Percentiles rank a stretch among this genome's conserved stretches.
Conservation (phyloP, 2,888 invertebrate species). For the Drosophila setosimentum region DNA sequence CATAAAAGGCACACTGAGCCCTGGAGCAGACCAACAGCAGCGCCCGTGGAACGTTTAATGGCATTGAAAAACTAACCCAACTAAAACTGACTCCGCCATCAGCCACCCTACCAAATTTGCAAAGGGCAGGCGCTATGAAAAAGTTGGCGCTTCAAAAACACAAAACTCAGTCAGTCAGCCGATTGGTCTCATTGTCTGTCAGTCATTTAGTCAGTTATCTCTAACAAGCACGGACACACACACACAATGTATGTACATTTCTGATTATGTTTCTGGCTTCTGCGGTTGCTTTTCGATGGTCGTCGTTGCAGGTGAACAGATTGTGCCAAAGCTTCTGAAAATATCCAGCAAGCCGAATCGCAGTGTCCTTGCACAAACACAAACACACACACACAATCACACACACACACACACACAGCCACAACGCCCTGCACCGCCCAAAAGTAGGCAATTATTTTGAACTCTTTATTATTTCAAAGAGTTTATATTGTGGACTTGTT, state of each 20-base stretch:
- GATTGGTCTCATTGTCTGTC: background rate
- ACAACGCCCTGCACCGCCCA: background rate
- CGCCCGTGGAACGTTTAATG: conserved; percentile 49
- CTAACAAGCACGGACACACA: background rate
- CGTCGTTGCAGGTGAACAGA: conserved; percentile 16
- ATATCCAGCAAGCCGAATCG: conserved; percentile 3
- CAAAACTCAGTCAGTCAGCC: background rate
- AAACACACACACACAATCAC: no score
- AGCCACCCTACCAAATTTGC: background rate
- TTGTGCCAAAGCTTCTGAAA: conserved; percentile 1
- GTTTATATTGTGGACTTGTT: background rate
- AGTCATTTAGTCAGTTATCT: conserved; percentile 43
- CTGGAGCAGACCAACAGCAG: conserved; percentile 42
- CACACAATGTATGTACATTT: conserved; percentile 9
- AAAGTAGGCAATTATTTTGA: background rate
- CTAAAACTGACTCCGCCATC: conserved; percentile 27
- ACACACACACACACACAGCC: background rate
- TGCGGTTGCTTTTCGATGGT: conserved; percentile 27
- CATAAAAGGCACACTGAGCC: conserved; percentile 79
- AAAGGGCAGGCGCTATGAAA: conserved; percentile 3
- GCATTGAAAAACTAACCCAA: conserved; percentile 59
- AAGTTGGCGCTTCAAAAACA: conserved; percentile 13
- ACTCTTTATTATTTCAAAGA: background rate
- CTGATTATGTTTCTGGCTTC: conserved; percentile 30
- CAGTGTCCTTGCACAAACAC: conserved; percentile 1